phyloP scores from a whole-genome alignment of 2,113 vertebrate genomes.

The Corapipo altera region DNA sequence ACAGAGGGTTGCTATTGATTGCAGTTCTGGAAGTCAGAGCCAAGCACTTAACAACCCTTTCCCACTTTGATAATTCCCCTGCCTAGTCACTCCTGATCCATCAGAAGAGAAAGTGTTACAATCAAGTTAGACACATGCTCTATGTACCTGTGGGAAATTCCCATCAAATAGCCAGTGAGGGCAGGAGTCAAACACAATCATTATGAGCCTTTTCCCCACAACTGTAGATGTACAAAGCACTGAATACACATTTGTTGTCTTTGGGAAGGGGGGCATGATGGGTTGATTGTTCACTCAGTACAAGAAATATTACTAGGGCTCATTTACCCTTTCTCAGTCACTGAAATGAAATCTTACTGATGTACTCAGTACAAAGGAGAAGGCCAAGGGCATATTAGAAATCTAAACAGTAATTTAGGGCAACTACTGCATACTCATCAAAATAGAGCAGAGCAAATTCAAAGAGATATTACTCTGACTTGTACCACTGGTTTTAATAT shows the following conservation, averaged over 20 bases:
- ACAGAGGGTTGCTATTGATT: background rate
- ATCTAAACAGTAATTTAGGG: background rate
- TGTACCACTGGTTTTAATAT: background rate
- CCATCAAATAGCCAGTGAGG: background rate
- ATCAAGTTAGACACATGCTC: background rate
- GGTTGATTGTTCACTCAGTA: background rate
- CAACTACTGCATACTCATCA: background rate
- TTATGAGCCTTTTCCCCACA: background rate
- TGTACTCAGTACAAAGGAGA: background rate
- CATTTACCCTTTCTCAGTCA: background rate
- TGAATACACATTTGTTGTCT: background rate
- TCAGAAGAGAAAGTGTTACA: background rate
- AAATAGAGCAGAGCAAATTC: background rate
- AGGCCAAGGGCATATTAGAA: background rate
- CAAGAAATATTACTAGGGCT: background rate
- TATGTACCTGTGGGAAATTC: background rate
- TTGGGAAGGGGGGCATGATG: fast-evolving
- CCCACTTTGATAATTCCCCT: background rate
- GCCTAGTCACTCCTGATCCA: background rate
- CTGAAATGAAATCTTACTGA: background rate
- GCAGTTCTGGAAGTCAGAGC: background rate
- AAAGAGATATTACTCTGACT: background rate
- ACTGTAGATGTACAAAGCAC: background rate
- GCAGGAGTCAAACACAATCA: conserved; percentile 9
- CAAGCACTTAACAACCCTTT: background rate